Evolutionary conservation across 2,888 invertebrate species (phyloP).

Genomic region (Conus canariensis): DNA sequence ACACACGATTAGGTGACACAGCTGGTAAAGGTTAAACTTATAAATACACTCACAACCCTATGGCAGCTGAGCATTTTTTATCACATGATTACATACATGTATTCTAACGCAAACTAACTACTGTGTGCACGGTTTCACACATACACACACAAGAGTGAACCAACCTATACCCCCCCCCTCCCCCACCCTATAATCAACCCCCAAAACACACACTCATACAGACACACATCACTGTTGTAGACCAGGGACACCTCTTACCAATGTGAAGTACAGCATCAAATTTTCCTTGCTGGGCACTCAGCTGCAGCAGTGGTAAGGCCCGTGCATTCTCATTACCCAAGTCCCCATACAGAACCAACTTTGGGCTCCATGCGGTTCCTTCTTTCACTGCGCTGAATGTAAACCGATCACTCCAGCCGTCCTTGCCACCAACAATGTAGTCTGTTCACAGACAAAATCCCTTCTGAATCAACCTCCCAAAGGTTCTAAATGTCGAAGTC

Average conservation of each 20-base stretch:
- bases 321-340: conserved; percentile 88
- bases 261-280: conserved; percentile 93
- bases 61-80: no score
- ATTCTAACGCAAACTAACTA: no score
- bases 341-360: conserved; percentile 68
- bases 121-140: not conserved
- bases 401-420: conserved; percentile 90
- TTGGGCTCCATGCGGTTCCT: conserved; percentile 86
- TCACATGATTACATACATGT: no score
- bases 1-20: no score
- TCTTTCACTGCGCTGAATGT: conserved; percentile 87
- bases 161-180: not conserved
- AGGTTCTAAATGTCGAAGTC: not conserved
- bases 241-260: conserved; percentile 47
- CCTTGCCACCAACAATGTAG: conserved; percentile 68
- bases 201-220: not conserved
- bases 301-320: conserved; percentile 89
- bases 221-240: not conserved
- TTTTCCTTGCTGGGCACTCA: conserved; percentile 86
- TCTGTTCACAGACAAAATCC: conserved; percentile 47
- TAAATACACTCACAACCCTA: no score
- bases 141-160: not conserved
- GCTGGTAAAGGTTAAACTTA: no score
- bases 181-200: not conserved
- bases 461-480: not conserved